Evolutionary conservation across 2,888 invertebrate genomes (phyloP).

Genomic region (Metacarcinus magister): DNA sequence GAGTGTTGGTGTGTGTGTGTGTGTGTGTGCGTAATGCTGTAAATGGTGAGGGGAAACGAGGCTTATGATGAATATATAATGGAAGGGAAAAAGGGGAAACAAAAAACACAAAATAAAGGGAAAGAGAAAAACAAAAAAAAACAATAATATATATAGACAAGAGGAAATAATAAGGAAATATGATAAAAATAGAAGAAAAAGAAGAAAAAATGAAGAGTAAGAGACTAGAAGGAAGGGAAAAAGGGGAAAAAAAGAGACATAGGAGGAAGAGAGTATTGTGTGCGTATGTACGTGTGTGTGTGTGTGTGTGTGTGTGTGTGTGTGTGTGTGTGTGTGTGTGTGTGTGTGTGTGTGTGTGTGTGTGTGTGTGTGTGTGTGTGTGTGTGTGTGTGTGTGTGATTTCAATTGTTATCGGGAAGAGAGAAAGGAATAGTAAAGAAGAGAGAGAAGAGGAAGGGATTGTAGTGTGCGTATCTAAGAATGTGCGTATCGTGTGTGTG

Average conservation of each 20-base stretch:
- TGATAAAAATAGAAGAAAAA: neutral
- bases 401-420: neutral
- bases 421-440: neutral
- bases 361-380: too few relatives aligned
- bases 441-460: neutral
- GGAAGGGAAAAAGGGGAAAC: neutral
- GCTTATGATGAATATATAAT: neutral
- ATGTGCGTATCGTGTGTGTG: too few relatives aligned
- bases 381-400: too few relatives aligned
- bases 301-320: constrained; percentile 22
- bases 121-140: neutral
- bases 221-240: neutral
- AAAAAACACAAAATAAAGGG: neutral
- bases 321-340: constrained; percentile 42
- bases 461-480: too few relatives aligned
- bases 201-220: neutral
- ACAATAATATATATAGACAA: neutral
- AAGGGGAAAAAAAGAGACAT: neutral
- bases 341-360: constrained; percentile 43
- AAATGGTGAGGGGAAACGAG: neutral
- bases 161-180: neutral
- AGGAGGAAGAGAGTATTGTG: neutral
- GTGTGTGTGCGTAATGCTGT: constrained; percentile 30
- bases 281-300: constrained; percentile 18
- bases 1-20: constrained; percentile 57